Evolutionary conservation across 1,140 invertebrate genomes (phyloP).

Genomic region (Aphis craccivora): DNA sequence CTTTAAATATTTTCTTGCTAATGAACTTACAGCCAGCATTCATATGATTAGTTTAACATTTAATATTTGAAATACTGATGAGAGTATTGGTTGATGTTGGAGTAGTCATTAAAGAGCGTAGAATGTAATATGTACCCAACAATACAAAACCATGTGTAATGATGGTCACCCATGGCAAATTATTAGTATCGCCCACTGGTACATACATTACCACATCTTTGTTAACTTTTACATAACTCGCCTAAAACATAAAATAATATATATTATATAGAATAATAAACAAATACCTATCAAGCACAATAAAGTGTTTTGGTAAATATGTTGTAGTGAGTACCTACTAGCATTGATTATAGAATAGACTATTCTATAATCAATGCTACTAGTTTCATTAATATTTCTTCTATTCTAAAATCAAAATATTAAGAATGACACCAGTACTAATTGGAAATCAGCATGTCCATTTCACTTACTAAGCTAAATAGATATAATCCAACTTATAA

Average conservation of each 20-base stretch:
- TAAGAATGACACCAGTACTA: not conserved
- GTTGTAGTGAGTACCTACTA: not conserved
- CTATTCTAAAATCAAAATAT: too few species aligned
- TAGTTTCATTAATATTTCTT: too few species aligned
- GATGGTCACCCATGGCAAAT: not conserved
- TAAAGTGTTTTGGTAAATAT: not conserved
- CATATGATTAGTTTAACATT: not conserved
- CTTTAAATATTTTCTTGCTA: not conserved
- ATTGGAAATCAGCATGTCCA: not conserved
- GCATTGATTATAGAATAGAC: too few species aligned
- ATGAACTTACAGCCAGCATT: slow-evolving; percentile 18
- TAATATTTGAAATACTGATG: not conserved
- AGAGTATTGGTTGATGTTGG: not conserved
- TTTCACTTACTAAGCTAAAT: not conserved
- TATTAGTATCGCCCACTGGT: slow-evolving; percentile 26
- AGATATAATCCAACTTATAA: not conserved
- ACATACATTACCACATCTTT: slow-evolving; percentile 51
- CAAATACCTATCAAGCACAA: too few species aligned
- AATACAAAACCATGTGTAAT: slow-evolving; percentile 31
- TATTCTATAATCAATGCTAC: too few species aligned
- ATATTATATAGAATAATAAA: not conserved
- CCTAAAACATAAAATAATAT: slow-evolving; percentile 38
- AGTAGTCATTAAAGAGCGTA: slow-evolving; percentile 17
- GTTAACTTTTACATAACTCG: slow-evolving; percentile 33
- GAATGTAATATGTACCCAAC: slow-evolving; percentile 44